Conservation (phyloP, 37 sponge, comb jelly and placozoan genomes). For the Tethya wilhelma region DNA sequence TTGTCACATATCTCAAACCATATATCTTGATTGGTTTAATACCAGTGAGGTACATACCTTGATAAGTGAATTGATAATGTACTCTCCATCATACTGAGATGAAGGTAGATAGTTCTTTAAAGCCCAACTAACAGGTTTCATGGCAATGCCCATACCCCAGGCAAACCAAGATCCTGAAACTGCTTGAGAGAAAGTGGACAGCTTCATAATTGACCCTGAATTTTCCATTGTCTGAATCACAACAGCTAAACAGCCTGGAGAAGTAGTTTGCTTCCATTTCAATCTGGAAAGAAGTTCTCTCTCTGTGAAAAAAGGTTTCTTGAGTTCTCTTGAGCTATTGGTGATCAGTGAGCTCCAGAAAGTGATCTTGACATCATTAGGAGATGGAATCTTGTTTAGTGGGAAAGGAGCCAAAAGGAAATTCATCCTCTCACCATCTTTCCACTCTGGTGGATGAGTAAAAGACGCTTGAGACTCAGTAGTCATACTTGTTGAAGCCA, state of each 20-base stretch:
- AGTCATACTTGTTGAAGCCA: too few species aligned
- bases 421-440: slow-evolving; percentile 61
- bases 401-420: slow-evolving; percentile 66
- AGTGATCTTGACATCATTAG: slow-evolving; percentile 35
- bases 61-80: slow-evolving; percentile 6
- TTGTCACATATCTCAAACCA: background rate
- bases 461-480: too few species aligned
- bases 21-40: background rate
- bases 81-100: slow-evolving; percentile 11
- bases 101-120: slow-evolving; percentile 41
- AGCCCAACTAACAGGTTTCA: slow-evolving; percentile 49
- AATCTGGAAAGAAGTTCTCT: slow-evolving; percentile 41
- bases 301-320: slow-evolving; percentile 26
- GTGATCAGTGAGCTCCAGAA: slow-evolving; percentile 66
- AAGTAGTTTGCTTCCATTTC: slow-evolving; percentile 20
- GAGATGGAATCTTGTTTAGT: background rate
- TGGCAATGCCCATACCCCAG: slow-evolving; percentile 42
- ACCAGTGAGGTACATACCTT: slow-evolving; percentile 17
- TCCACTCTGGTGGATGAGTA: slow-evolving; percentile 63
- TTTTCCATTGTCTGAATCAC: slow-evolving; percentile 48
- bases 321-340: slow-evolving; percentile 34
- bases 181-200: background rate
- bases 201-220: slow-evolving; percentile 8
- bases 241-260: slow-evolving; percentile 30
- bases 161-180: slow-evolving; percentile 5